Base-by-base conservation (phyloP, 1,140 invertebrate genomes). In the Holcopasites calliopsidis region DNA sequence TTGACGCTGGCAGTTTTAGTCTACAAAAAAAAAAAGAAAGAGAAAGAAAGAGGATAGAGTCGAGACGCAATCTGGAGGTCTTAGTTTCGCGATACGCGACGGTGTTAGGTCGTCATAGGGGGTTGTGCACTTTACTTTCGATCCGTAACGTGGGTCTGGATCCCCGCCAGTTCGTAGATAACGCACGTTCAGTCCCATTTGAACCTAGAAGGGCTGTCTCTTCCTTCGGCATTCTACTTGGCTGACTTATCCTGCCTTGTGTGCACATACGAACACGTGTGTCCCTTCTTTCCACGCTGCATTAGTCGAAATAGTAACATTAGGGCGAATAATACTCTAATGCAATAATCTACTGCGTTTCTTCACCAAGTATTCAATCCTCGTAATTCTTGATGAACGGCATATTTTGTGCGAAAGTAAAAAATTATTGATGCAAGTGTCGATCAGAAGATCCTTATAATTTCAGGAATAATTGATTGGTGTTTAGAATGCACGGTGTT, bases 51-150 rank as follows among this genome's bases (percentile, higher is more conserved):
- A 69, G 50, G 58, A 65, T 26, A 52, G 16, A 81, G 74, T 65
- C 62, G 78, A 61, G 31, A 77, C 77, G 81, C 73, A 82, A 52
- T 21, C 18, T n/a, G 47, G 35, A 72, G 35, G 31, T 66, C 18
- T 57, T 57, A 31, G 62, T 69, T 79, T 42, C 40, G 44, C 44
- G 65, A 79, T 79, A 80, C 70, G 68, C 50, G 72, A 62, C 55
- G 73, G 55, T 64, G 73, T 57, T 64, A 74, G 81, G 69, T 80
- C 40, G 76, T 28, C 47, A 80, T 79, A 79, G 76, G 85, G 60
- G 62, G 77, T n/a, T 77, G 85, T 84, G 82, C 52, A 74, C 64
- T 78, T 78, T 69, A 75, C 69, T 81, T 78, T 74, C 77, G 64
- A 81, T 81, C 58, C 69, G 55, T 72, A 82, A 80, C 61, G 65